Base-by-base conservation (phyloP, 2,888 invertebrate genomes). In the Drosophila cognata region DNA sequence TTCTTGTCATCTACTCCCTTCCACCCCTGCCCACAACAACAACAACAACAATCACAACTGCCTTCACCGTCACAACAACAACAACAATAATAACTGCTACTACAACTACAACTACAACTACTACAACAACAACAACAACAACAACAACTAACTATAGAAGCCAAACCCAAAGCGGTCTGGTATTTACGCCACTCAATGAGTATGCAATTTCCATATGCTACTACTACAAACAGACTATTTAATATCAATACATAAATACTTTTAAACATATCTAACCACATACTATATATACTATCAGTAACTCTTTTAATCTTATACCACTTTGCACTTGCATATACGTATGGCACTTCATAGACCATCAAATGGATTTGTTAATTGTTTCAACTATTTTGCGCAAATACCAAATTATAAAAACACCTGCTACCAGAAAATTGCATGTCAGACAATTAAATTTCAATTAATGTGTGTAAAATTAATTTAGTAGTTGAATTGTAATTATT, bases 171-270 rank as follows among this genome's bases (percentile, higher is more conserved):
- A 92, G 92, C 90, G 92, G 92, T 91, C 88, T 92, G 92, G 92
- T 92, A 82, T 91, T 92, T 80, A 90, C 92, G 83, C 92, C 92
- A 89, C 92, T 92, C 84, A 92, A 92, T 92, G 92, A 92, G 92
- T 92, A 92, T 91, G 92, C 92, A 88, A 88, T 72, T 82, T 78
- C 50, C 67, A 61, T 79, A 58, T 66, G 31, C 62, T 57, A 60
- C 69, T 50, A 46, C 46, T 57, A 59, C 56, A 52, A 78, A 70
- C 62, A 35, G 68, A 67, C 62, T 71, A 65, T 50, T 68, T 73
- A 71, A 35, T 69, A 65, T 46, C 29, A 59, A 65, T 65, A 61
- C 66, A 71, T 64, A 51, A 33, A 75, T 59, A 65, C 51, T 33
- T 67, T 61, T 73, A 60, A 48, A 25, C 41, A 57, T 64, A 52